phyloP scores from a whole-genome alignment of 2,888 invertebrate species.

The Prosapia bicincta region DNA sequence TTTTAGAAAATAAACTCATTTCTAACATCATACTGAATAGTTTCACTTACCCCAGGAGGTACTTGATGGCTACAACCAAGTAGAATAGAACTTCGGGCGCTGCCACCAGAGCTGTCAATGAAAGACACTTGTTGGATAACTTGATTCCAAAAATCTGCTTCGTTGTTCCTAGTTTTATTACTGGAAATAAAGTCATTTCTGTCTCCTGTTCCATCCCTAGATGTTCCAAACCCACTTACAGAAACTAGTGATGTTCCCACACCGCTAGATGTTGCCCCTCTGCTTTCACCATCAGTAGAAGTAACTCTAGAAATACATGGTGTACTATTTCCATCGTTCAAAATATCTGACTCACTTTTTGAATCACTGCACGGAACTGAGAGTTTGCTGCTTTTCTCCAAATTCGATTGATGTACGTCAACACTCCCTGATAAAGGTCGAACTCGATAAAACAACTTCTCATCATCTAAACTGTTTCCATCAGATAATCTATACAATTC shows the following conservation, averaged over 20 bases:
- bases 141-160: conserved; percentile 41
- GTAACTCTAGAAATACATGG: background rate
- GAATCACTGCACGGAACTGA: conserved; percentile 17
- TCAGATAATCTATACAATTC: background rate
- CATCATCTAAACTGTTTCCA: conserved; percentile 3
- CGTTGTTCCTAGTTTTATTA: conserved; percentile 4
- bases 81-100: conserved; percentile 33
- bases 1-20: too few relatives aligned
- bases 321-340: background rate
- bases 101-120: conserved; percentile 40
- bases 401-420: background rate
- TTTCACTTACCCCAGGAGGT: conserved; percentile 21
- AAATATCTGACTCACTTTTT: conserved; percentile 9
- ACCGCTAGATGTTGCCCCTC: conserved; percentile 13
- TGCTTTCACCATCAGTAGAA: background rate
- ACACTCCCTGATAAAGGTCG: background rate
- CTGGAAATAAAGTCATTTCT: conserved; percentile 6
- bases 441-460: conserved; percentile 16
- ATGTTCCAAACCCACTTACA: conserved; percentile 12
- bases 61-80: conserved; percentile 28
- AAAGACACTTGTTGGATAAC: conserved; percentile 41
- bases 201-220: conserved; percentile 20
- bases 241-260: conserved; percentile 27
- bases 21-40: background rate
- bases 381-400: background rate